Conservation (phyloP, 1,140 invertebrate species). For the Samia ricini region DNA sequence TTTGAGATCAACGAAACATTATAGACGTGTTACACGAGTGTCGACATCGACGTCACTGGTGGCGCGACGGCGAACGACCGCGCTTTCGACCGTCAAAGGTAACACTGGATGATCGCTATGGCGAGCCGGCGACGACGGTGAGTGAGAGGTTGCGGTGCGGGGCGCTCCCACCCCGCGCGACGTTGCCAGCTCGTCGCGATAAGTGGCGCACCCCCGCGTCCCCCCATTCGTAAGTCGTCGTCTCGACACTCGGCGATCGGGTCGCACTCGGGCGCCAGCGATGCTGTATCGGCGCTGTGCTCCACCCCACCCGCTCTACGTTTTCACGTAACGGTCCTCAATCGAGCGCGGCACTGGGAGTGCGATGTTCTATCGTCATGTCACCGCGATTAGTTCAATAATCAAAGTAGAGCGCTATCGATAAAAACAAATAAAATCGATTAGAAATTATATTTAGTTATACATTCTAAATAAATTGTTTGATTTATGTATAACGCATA, state of each 20-base stretch:
- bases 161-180: slow-evolving; percentile 69
- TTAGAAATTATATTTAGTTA: slow-evolving; percentile 4
- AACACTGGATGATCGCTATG: slow-evolving; percentile 65
- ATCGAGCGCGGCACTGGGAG: slow-evolving; percentile 72
- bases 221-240: slow-evolving; percentile 57
- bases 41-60: slow-evolving; percentile 69
- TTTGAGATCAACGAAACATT: slow-evolving; percentile 74
- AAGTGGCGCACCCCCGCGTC: slow-evolving; percentile 74
- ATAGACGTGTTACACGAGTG: slow-evolving; percentile 73
- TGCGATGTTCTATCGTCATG: slow-evolving; percentile 48
- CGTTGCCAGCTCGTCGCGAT: slow-evolving; percentile 72
- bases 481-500: neutral
- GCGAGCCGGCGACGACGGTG: slow-evolving; percentile 72
- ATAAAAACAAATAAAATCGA: slow-evolving; percentile 17
- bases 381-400: slow-evolving; percentile 38
- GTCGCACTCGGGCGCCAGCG: slow-evolving; percentile 59
- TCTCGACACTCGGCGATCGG: slow-evolving; percentile 64
- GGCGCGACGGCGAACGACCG: slow-evolving; percentile 64
- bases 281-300: slow-evolving; percentile 53
- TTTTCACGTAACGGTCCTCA: slow-evolving; percentile 77
- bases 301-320: slow-evolving; percentile 65
- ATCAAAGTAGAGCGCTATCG: slow-evolving; percentile 34
- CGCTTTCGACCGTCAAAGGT: slow-evolving; percentile 74
- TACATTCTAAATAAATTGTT: neutral
- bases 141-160: slow-evolving; percentile 73